Percentiles rank a stretch among this genome's conserved stretches.
phyloP scores from a whole-genome alignment of 37 sponge, comb jelly and placozoan species.

The Oscarella lobularis region DNA sequence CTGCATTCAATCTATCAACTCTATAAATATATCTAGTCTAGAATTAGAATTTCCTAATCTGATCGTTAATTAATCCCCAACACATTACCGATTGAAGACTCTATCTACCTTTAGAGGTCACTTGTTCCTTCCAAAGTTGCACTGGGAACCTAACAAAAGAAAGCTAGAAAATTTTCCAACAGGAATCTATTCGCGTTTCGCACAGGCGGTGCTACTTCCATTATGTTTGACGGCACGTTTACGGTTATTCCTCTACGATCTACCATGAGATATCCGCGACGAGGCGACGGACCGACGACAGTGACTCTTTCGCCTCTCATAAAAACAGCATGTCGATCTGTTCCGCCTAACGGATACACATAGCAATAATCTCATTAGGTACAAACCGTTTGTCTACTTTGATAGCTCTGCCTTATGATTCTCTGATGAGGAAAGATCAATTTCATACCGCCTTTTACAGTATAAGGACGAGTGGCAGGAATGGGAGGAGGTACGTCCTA shows the following conservation, averaged over 20 bases:
- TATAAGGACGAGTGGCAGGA: constrained; percentile 33
- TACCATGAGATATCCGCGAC: constrained; percentile 55
- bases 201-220: too few relatives aligned
- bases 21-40: too few relatives aligned
- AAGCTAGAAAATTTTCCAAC: too few relatives aligned
- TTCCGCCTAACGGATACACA: not conserved
- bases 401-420: constrained; percentile 52
- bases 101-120: too few relatives aligned
- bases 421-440: constrained; percentile 77
- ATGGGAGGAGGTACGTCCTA: constrained; percentile 5
- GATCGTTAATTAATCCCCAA: too few relatives aligned
- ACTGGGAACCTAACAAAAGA: too few relatives aligned
- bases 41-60: too few relatives aligned
- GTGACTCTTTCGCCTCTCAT: constrained; percentile 46
- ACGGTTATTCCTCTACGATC: constrained; percentile 37
- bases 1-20: too few relatives aligned
- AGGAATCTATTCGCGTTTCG: too few relatives aligned
- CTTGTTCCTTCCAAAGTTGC: too few relatives aligned
- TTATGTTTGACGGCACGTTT: constrained; percentile 57
- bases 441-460: constrained; percentile 60
- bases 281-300: constrained; percentile 52
- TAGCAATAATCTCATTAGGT: not conserved
- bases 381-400: constrained; percentile 23
- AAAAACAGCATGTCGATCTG: constrained; percentile 9
- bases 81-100: too few relatives aligned